A percentile compares a stretch with the other conserved stretches of the same genome.
These are phyloP conservation scores for Drosophila peninsularis DNA, from an alignment of 2,888 invertebrate species.

Conservation along the genomic window DNA sequence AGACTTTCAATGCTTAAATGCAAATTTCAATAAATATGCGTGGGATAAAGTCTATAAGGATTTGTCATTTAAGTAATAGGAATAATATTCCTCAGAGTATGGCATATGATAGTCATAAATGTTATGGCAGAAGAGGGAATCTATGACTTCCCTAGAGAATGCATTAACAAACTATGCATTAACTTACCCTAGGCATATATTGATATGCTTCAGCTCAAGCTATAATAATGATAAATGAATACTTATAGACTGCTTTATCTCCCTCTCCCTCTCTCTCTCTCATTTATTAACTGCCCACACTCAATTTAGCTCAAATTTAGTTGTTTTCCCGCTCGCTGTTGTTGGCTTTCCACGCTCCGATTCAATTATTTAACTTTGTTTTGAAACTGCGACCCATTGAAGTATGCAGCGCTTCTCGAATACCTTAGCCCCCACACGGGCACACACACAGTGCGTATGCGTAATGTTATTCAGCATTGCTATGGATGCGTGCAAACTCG, in stretches of 20 bases:
- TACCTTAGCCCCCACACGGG: background rate
- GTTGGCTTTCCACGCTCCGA: slow-evolving; percentile 13
- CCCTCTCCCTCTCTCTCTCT: too few relatives aligned
- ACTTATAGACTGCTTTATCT: background rate
- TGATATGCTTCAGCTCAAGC: too few relatives aligned
- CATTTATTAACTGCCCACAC: background rate
- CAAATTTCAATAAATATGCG: background rate
- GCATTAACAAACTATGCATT: too few relatives aligned
- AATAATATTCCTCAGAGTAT: too few relatives aligned
- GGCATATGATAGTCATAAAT: too few relatives aligned
- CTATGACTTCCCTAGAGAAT: too few relatives aligned
- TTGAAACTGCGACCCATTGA: slow-evolving; percentile 3
- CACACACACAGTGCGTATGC: slow-evolving; percentile 34
- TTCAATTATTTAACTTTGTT: slow-evolving; percentile 24
- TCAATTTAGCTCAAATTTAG: background rate
- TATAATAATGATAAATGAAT: background rate
- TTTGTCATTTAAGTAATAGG: too few relatives aligned
- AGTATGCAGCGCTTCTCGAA: slow-evolving; percentile 16
- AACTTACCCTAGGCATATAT: too few relatives aligned
- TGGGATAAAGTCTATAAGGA: too few relatives aligned
- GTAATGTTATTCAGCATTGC: slow-evolving; percentile 16
- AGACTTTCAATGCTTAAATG: background rate
- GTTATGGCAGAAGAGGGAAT: too few relatives aligned
- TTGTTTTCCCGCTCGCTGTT: background rate
- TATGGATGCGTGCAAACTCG: background rate